A percentile compares a stretch with the other conserved stretches of the same genome.
phyloP scores from a whole-genome alignment of 2,113 vertebrate genomes.

The Aegithalos caudatus region DNA sequence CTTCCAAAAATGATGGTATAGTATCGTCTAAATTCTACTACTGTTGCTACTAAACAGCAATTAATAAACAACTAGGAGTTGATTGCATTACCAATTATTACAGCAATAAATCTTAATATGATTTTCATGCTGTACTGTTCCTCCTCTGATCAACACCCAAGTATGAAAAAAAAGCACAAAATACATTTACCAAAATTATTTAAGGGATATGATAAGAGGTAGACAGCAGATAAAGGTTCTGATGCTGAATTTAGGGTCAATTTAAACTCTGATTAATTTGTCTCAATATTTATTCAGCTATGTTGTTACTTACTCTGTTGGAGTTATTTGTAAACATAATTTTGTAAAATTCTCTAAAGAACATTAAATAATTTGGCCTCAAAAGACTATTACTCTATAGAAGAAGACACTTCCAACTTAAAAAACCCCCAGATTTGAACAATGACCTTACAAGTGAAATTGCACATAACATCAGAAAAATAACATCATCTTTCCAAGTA shows the following conservation, averaged over 20 bases:
- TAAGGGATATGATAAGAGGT: neutral
- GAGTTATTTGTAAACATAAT: neutral
- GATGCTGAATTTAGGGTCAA: neutral
- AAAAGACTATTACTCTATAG: neutral
- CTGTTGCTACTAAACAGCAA: neutral
- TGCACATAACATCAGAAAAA: neutral
- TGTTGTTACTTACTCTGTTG: neutral
- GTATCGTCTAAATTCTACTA: neutral
- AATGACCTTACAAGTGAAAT: neutral
- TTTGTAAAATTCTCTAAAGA: neutral
- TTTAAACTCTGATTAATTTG: neutral
- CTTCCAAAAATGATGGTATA: neutral
- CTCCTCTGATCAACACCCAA: neutral
- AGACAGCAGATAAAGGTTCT: neutral
- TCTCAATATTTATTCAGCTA: neutral
- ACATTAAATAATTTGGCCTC: neutral
- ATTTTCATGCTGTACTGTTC: neutral
- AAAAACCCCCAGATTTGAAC: accelerated
- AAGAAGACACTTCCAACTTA: neutral
- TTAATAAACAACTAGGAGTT: neutral
- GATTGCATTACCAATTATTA: neutral
- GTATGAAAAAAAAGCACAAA: neutral
- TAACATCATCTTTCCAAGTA: neutral
- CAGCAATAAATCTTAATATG: neutral
- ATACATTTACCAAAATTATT: neutral